These are phyloP conservation scores for Passer montanus DNA, from an alignment of 2,113 vertebrate genomes.

Conservation along the genomic window DNA sequence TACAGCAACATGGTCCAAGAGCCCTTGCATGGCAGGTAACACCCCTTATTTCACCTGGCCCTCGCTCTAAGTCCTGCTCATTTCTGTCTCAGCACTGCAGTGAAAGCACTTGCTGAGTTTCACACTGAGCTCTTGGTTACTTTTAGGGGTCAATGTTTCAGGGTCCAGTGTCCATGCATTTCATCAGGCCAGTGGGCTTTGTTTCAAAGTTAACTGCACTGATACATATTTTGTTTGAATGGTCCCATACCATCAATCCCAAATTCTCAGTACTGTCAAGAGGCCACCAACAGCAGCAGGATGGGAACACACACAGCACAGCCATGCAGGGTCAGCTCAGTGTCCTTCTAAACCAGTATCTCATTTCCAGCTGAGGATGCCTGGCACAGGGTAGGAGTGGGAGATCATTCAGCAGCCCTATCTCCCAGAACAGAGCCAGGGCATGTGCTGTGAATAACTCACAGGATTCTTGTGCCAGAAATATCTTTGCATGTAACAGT, in stretches of 20 bases:
- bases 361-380: background rate
- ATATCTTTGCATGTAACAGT: background rate
- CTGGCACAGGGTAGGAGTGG: background rate
- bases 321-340: background rate
- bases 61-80: background rate
- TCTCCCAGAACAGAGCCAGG: background rate
- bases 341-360: background rate
- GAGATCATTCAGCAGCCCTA: background rate
- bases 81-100: background rate
- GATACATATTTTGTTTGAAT: background rate
- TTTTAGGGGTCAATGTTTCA: background rate
- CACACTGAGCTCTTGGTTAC: background rate
- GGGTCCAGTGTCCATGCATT: background rate
- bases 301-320: background rate
- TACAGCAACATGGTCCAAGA: background rate
- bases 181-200: background rate
- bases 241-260: background rate
- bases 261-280: background rate
- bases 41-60: background rate
- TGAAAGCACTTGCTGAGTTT: background rate
- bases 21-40: background rate
- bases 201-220: background rate
- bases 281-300: background rate
- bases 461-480: background rate
- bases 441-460: background rate